Conservation (phyloP, 2,797 vertebrate species). For the Pseudochromis fuscus region DNA sequence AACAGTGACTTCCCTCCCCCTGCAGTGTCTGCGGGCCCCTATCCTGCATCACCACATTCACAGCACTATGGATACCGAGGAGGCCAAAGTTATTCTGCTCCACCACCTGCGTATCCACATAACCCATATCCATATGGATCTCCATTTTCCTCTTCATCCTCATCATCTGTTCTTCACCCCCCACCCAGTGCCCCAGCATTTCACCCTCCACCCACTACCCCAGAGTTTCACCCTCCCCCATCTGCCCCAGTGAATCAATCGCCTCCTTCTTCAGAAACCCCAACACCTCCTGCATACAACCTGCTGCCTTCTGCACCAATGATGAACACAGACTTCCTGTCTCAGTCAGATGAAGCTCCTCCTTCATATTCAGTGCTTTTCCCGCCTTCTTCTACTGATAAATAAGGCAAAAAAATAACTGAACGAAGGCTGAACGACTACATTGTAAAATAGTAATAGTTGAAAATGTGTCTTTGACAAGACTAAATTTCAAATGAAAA, state of each 20-base stretch:
- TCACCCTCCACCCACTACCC: background rate
- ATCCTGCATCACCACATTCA: conserved; percentile 43
- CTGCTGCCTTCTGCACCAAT: conserved; percentile 43
- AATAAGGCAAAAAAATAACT: conserved; percentile 42
- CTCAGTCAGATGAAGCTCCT: conserved; percentile 65
- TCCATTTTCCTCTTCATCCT: conserved; percentile 55
- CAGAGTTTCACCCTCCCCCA: conserved; percentile 26
- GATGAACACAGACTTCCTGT: conserved; percentile 66
- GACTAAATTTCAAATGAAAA: conserved; percentile 4
- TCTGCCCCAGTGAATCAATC: conserved; percentile 42
- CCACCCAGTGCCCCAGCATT: conserved; percentile 41
- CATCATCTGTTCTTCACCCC: conserved; percentile 54
- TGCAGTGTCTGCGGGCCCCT: background rate
- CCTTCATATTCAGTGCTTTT: conserved; percentile 73
- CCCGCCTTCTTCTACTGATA: conserved; percentile 38
- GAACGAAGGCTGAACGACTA: background rate
- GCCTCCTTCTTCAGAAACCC: conserved; percentile 2
- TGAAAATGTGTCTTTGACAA: conserved; percentile 6
- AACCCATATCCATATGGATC: conserved; percentile 48
- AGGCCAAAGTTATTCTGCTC: conserved; percentile 41
- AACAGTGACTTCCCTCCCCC: conserved; percentile 54
- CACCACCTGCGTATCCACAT: conserved; percentile 36
- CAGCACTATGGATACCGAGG: conserved; percentile 39
- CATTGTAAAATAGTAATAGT: too few relatives aligned
- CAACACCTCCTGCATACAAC: conserved; percentile 40